phyloP scores from a whole-genome alignment of 2,797 vertebrate species.

The Chanos chanos region DNA sequence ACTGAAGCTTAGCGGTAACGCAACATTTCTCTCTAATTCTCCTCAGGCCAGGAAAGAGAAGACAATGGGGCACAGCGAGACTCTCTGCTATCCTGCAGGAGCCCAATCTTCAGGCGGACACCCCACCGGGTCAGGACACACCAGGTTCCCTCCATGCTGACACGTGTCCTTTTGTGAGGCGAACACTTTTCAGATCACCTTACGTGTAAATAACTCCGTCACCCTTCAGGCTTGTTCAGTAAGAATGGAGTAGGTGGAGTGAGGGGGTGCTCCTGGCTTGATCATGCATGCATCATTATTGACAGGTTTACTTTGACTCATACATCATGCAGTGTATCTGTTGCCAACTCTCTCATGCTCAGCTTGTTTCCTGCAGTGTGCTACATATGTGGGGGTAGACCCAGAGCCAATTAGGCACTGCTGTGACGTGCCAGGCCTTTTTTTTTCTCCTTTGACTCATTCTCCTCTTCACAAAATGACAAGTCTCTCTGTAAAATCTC shows the following conservation, averaged over 20 bases:
- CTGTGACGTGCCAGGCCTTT: conserved; percentile 23
- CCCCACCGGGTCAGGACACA: background rate
- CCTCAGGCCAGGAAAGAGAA: background rate
- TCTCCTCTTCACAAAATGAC: conserved; percentile 40
- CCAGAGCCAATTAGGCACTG: conserved; percentile 27
- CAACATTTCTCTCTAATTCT: conserved; percentile 10
- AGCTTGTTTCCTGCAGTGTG: background rate
- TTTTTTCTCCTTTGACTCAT: conserved; percentile 33
- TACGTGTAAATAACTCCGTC: background rate
- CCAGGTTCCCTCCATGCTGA: background rate
- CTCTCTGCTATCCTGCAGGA: background rate
- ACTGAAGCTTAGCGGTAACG: conserved; percentile 6
- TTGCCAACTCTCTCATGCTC: background rate
- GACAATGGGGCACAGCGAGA: too few relatives aligned
- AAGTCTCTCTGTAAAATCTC: conserved; percentile 4
- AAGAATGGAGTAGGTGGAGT: too few relatives aligned
- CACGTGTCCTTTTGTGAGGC: background rate
- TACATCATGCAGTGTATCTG: background rate
- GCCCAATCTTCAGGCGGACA: background rate
- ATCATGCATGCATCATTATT: background rate
- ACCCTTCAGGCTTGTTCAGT: too few relatives aligned
- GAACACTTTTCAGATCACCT: background rate
- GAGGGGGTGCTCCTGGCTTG: background rate
- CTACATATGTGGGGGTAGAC: conserved; percentile 4
- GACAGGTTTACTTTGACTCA: background rate